These are phyloP conservation scores for Smithornis capensis DNA, from an alignment of 2,113 vertebrate species.

Conservation along the genomic window DNA sequence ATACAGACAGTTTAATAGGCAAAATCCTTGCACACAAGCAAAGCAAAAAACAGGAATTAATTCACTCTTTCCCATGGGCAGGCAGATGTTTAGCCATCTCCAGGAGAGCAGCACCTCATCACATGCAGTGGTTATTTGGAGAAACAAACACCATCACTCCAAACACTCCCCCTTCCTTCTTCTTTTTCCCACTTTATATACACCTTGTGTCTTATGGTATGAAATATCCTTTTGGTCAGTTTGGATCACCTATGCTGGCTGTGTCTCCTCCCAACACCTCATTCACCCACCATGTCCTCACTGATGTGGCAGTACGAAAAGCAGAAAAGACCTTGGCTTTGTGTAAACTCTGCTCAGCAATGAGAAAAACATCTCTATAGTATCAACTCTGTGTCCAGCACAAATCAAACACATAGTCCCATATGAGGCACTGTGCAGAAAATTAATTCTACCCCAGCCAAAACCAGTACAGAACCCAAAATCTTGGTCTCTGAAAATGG, in stretches of 20 bases:
- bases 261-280: not conserved
- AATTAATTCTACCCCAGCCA: not conserved
- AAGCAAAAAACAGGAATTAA: not conserved
- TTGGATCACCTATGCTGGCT: fast-evolving
- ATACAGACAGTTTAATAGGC: not conserved
- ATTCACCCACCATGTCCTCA: too few species aligned
- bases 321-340: not conserved
- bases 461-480: not conserved
- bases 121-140: too few species aligned
- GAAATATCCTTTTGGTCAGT: not conserved
- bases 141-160: not conserved
- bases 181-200: not conserved
- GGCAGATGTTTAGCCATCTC: not conserved
- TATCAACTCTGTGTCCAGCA: not conserved
- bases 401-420: not conserved
- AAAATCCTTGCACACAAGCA: not conserved
- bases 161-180: not conserved
- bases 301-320: not conserved
- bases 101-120: too few species aligned
- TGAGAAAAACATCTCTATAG: not conserved
- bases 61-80: not conserved
- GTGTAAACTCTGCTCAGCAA: not conserved
- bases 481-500: not conserved
- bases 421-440: not conserved
- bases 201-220: not conserved